A percentile compares a stretch with the other conserved stretches of the same genome.
These are phyloP conservation scores for Ischnura elegans DNA, from an alignment of 2,888 invertebrate species.

Conservation along the genomic window DNA sequence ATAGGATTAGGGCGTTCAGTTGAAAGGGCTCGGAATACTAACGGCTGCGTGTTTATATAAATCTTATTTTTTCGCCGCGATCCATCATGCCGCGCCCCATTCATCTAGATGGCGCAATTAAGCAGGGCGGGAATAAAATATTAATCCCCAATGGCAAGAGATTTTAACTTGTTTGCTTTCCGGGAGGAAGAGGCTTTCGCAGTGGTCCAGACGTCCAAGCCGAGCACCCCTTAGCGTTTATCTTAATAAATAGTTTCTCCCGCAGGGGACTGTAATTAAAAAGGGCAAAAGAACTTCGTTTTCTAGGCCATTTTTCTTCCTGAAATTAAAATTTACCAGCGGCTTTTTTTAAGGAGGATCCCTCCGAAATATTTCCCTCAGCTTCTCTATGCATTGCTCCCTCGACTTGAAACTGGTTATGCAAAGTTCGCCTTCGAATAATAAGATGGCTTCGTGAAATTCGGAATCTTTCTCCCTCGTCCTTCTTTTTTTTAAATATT, in stretches of 20 bases:
- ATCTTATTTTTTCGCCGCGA: conserved; percentile 51
- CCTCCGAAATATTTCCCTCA: background rate
- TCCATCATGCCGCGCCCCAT: conserved; percentile 56
- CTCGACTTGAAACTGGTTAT: background rate
- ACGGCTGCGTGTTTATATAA: conserved; percentile 16
- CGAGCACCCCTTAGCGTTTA: conserved; percentile 54
- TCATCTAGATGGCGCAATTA: conserved; percentile 64
- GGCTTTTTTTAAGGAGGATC: background rate
- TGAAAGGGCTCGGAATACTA: conserved; percentile 33
- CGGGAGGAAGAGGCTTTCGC: conserved; percentile 7
- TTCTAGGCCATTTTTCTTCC: conserved; percentile 14
- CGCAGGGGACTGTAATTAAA: conserved; percentile 32
- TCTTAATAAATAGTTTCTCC: conserved; percentile 58
- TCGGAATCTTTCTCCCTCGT: background rate
- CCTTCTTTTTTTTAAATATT: background rate
- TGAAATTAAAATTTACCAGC: conserved; percentile 10
- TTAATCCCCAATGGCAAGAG: conserved; percentile 62
- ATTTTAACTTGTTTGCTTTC: conserved; percentile 65
- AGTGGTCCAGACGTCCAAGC: conserved; percentile 25
- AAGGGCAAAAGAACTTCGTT: conserved; percentile 42
- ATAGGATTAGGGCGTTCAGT: conserved; percentile 58
- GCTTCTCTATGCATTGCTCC: background rate
- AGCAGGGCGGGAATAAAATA: conserved; percentile 48
- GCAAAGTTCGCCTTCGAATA: background rate
- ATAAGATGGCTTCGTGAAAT: background rate